Base-by-base conservation (phyloP, 1,140 invertebrate genomes). In the Colletes gigas region DNA sequence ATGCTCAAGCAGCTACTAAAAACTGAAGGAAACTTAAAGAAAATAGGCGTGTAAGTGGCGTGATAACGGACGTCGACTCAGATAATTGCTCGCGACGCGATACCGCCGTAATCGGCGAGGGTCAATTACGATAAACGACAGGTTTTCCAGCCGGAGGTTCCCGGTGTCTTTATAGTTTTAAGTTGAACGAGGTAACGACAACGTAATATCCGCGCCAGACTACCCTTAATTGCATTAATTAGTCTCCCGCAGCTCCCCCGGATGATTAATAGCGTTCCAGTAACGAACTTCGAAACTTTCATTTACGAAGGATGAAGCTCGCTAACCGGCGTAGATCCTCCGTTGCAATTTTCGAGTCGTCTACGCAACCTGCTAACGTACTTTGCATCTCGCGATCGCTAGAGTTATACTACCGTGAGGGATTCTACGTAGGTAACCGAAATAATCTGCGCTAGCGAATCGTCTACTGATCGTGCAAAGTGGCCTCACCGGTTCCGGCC, bases 401-500 rank as follows among this genome's bases (percentile, higher is more conserved):
- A 30, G 30, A 30, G 30, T 0, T 30, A 30, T 30, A 1, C 30
- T 30, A 30, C 30, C 30, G 30, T 30, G 21, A 39, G 21, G 4
- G 21, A 39, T 19, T 15, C 30, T 55, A 62, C 1, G 12, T 52
- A 4, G 52, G 17, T 54, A 66, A 63, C 14, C n/a, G n/a, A 79
- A 50, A 19, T 0, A n/a, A 44, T 63, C 30, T 21, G 47, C 39
- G 5, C 21, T 30, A 71, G 21, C n/a, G 3, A 41, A 15, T 30
- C 15, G 17, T 30, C 30, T 6, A 0, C 30, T 1, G 0, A 30
- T n/a, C 57, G 14, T 44, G 41, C 50, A 15, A 19, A 4, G 12
- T 9, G 54, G 50, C 10, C 91, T 93, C 92, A 96, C 95, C 95
- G 88, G 95, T 94, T 79, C 96, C 96, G 74, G 95, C 94, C 63